Evolutionary conservation across 1,140 invertebrate species (phyloP), one percentile per base, ranked within the genome.

Genomic region (Sipha flava): DNA sequence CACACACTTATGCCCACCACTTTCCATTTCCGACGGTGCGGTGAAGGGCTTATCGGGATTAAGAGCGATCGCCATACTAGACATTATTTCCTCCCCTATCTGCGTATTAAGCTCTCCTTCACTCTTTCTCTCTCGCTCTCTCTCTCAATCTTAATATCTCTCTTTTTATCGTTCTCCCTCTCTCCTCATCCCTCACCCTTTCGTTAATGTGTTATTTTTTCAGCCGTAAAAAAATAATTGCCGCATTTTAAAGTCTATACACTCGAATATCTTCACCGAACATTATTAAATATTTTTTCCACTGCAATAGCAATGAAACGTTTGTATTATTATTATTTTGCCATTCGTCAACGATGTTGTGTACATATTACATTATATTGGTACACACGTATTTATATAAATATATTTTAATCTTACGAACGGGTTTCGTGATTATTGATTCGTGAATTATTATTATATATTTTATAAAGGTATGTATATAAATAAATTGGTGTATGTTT

Each of bases 211-310:
- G 34, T 57, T 77, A 77, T 77, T 77, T 77, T 59, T 77, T 77
- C 49, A 77, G 47, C 73, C 73, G 73, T 77, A 59, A 77, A 77
- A 77, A 77, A 23, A 73, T 77, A 77, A 77, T 77, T 77, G 73
- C 73, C 73, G 73, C 73, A 26, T 23, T 57, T 57, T 40, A 49
- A 21, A 52, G 10, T 52, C 9, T 12, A 43, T 23, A 66, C 37
- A 66, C 34, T 62, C 7, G 31, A 62, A 40, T 40, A 37, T 34
- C 29, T 62, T 62, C 59, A 31, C n/a, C 16, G 31, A 62, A 62
- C 26, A 26, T 62, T 62, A n/a, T 40, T 40, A 40, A 59, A 31
- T 1, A 34, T 34, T 66, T 66, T 66, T 66, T 66, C 34, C 34
- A 23, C 34, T 21, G 16, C 12, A 1, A 21, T 54, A 62, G 1